Conservation (phyloP, 2,113 vertebrate genomes). For the Noctilio leporinus region DNA sequence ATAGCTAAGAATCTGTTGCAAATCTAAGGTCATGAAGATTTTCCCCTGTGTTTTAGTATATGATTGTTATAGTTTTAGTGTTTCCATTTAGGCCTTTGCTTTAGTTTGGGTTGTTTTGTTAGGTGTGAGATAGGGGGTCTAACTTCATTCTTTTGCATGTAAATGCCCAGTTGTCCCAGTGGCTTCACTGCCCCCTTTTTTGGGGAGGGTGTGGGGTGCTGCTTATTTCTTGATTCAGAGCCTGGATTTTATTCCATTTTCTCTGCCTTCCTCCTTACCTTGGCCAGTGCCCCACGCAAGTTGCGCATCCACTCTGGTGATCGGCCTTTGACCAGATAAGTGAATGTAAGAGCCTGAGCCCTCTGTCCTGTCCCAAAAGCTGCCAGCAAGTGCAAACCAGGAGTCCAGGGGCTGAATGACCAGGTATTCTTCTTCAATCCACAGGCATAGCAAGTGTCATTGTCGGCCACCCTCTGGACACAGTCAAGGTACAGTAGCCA, state of each 20-base stretch:
- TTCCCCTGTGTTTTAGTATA: neutral
- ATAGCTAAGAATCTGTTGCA: neutral
- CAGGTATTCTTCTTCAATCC: slow-evolving; percentile 33
- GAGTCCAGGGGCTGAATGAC: slow-evolving; percentile 5
- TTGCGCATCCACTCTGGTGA: neutral
- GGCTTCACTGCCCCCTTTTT: neutral
- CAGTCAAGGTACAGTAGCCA: slow-evolving; percentile 79
- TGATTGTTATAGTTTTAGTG: neutral
- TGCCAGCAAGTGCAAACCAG: no score
- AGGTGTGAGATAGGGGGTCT: neutral
- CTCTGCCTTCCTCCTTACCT: neutral
- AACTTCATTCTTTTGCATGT: neutral
- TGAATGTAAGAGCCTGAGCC: neutral
- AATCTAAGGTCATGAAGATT: neutral
- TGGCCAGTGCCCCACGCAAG: neutral
- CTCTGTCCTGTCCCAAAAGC: neutral
- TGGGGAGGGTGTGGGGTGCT: neutral
- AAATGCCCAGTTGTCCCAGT: neutral
- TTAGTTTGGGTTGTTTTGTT: neutral
- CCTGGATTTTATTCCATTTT: neutral
- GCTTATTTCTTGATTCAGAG: neutral
- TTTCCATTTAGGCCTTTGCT: neutral
- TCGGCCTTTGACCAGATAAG: neutral
- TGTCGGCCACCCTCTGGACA: slow-evolving; percentile 84
- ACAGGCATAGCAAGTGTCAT: slow-evolving; percentile 81